Percentiles rank a stretch among this genome's conserved stretches.
phyloP scores from a whole-genome alignment of 2,888 invertebrate species.

The Creontiades dilutus region DNA sequence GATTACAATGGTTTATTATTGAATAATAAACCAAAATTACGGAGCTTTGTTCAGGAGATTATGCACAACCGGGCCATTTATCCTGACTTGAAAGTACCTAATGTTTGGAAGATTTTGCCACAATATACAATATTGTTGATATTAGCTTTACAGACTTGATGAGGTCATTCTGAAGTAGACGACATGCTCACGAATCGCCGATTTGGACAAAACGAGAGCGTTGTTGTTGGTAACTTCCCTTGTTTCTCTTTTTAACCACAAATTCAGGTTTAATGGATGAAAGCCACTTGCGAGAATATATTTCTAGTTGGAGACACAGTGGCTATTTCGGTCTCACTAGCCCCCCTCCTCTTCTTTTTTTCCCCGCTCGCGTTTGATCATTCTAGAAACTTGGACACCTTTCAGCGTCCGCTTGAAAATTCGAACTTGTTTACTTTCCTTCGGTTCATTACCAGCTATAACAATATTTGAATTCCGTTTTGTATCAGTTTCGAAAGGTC shows the following conservation, averaged over 20 bases:
- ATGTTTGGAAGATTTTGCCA: no score
- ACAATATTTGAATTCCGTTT: neutral
- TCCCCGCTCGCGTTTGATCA: neutral
- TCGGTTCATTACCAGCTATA: constrained; percentile 10
- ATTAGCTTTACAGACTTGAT: no score
- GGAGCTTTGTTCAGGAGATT: no score
- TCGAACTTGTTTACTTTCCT: constrained; percentile 16
- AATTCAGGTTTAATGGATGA: constrained; percentile 3
- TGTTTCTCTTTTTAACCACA: neutral
- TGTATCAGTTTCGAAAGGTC: neutral
- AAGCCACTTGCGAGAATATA: constrained; percentile 10
- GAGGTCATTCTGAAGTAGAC: no score
- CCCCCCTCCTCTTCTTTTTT: neutral
- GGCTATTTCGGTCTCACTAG: neutral
- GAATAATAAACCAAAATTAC: no score
- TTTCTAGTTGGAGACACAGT: constrained; percentile 1
- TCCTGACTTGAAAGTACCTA: no score
- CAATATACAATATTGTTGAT: no score
- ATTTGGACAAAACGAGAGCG: neutral
- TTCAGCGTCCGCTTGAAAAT: constrained; percentile 26
- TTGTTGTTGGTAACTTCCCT: neutral
- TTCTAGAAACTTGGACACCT: constrained; percentile 12
- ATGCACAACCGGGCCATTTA: no score
- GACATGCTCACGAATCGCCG: no score
- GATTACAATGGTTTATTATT: no score